Conservation (phyloP, 2,797 vertebrate species). For the Balearica regulorum region DNA sequence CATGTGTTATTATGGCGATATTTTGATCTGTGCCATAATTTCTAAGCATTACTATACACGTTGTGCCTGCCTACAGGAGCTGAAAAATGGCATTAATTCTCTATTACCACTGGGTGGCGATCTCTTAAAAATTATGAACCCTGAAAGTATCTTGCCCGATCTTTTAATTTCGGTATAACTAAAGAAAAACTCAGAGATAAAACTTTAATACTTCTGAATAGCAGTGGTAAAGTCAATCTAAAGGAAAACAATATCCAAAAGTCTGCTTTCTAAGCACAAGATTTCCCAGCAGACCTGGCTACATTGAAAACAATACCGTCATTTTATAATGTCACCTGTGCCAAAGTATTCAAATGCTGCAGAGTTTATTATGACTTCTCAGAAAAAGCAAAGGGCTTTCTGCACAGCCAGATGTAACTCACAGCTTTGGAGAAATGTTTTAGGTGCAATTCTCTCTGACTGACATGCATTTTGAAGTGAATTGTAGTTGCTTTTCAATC, state of each 20-base stretch:
- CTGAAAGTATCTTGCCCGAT: rapidly evolving
- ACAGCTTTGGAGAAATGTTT: not conserved
- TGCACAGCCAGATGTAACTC: not conserved
- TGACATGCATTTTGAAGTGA: not conserved
- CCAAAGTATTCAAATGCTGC: not conserved
- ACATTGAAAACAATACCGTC: not conserved
- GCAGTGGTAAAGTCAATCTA: not conserved
- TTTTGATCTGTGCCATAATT: not conserved
- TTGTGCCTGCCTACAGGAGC: not conserved
- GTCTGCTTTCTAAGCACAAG: not conserved
- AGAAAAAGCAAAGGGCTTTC: not conserved
- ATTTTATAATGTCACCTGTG: not conserved
- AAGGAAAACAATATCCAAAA: not conserved
- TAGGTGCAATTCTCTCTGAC: not conserved
- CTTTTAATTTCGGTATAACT: not conserved
- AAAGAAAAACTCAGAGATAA: not conserved
- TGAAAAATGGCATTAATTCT: not conserved
- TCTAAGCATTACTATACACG: not conserved
- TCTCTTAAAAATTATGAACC: slow-evolving; percentile 30
- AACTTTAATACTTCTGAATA: not conserved
- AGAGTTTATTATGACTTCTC: not conserved
- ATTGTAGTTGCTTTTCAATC: not conserved
- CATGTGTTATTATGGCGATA: not conserved
- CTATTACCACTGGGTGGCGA: slow-evolving; percentile 39
- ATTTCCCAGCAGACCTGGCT: not conserved